These are phyloP conservation scores for Crax fasciolata DNA, from an alignment of 2,797 vertebrate genomes.

Conservation along the genomic window DNA sequence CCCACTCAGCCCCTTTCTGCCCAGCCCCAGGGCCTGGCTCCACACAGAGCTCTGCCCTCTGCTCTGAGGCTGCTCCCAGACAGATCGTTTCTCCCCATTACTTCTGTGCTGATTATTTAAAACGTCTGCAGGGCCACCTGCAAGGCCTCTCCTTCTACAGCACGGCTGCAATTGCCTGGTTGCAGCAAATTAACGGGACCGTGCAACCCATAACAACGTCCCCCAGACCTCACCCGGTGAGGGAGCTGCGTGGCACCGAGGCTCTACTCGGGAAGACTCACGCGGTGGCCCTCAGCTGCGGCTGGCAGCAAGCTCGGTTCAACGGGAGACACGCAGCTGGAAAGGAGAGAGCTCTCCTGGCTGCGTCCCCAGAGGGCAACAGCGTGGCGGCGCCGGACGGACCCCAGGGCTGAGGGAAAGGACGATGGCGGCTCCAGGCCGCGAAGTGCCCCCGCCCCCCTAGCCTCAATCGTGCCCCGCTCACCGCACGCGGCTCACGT, in stretches of 20 bases:
- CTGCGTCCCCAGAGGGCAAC: too few species aligned
- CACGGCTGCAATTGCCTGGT: neutral
- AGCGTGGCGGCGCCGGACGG: too few species aligned
- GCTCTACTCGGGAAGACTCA: neutral
- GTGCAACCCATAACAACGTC: rapidly evolving
- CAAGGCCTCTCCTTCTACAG: neutral
- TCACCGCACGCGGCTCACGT: conserved; percentile 95
- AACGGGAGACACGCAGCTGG: too few species aligned
- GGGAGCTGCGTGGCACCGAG: neutral
- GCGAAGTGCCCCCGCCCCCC: too few species aligned
- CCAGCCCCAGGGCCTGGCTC: neutral
- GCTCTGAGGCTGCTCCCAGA: neutral
- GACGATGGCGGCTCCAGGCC: neutral
- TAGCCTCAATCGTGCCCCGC: neutral
- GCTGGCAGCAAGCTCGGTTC: too few species aligned
- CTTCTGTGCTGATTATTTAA: neutral
- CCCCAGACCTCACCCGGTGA: neutral
- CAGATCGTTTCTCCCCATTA: neutral
- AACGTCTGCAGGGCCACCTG: neutral
- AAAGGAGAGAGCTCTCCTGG: too few species aligned
- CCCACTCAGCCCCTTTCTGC: neutral
- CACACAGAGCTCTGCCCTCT: rapidly evolving
- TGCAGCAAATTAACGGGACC: neutral
- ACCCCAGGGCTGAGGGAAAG: neutral
- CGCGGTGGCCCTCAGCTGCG: too few species aligned